A percentile compares a stretch with the other conserved stretches of the same genome.
These are phyloP conservation scores for Carduelis carduelis DNA, from an alignment of 2,797 vertebrate genomes.

Conservation along the genomic window DNA sequence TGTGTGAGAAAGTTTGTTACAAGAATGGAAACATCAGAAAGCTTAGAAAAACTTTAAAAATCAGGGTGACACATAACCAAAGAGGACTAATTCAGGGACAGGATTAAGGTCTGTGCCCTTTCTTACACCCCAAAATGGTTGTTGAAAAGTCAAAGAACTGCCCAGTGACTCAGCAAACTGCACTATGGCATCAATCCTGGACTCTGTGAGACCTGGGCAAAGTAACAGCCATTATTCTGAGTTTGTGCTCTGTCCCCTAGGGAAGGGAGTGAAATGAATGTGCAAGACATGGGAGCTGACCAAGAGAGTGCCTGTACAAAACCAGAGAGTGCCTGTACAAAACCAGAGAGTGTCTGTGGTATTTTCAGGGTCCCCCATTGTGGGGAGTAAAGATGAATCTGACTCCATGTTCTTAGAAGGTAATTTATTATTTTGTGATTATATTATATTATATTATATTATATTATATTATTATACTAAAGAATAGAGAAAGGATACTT, in stretches of 20 bases:
- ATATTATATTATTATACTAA: too few species aligned
- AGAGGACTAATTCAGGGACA: neutral
- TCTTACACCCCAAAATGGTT: neutral
- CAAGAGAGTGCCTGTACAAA: neutral
- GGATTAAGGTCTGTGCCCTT: neutral
- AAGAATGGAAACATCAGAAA: too few species aligned
- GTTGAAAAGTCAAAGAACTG: neutral
- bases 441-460: too few species aligned
- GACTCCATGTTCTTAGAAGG: too few species aligned
- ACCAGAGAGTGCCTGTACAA: neutral
- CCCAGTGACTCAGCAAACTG: neutral
- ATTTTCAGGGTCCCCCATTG: too few species aligned
- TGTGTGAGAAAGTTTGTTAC: too few species aligned
- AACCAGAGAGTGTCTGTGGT: neutral
- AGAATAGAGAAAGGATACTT: too few species aligned
- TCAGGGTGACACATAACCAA: neutral
- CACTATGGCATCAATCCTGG: neutral
- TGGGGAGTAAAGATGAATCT: too few species aligned
- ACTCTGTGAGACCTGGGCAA: neutral
- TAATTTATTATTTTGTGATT: too few species aligned
- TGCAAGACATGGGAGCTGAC: neutral
- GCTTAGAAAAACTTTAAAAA: too few species aligned
- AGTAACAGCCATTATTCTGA: neutral
- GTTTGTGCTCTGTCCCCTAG: neutral
- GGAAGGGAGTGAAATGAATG: neutral